These are phyloP conservation scores for Malacoraja senta DNA, from an alignment of 2,797 vertebrate genomes.

Conservation along the genomic window DNA sequence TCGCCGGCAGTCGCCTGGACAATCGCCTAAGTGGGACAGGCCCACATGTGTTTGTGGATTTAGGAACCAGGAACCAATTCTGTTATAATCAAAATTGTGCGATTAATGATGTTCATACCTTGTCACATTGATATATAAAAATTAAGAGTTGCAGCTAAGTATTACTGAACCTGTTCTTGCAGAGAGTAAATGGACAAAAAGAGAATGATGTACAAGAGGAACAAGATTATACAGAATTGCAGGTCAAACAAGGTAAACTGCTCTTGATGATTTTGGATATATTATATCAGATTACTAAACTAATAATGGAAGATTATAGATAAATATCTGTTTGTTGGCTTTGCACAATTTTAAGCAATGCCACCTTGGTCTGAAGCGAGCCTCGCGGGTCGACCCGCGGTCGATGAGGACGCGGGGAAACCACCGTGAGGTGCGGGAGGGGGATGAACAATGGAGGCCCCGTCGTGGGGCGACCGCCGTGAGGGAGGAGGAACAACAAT, in stretches of 20 bases:
- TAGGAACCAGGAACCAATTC: not conserved
- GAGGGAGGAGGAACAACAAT: too few relatives aligned
- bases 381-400: too few relatives aligned
- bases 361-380: not conserved
- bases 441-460: too few relatives aligned
- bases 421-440: too few relatives aligned
- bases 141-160: not conserved
- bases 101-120: not conserved
- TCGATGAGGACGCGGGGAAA: too few relatives aligned
- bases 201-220: not conserved
- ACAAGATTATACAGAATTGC: not conserved
- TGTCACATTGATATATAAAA: not conserved
- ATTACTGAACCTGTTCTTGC: not conserved
- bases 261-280: not conserved
- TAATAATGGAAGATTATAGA: not conserved
- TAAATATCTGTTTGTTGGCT: not conserved
- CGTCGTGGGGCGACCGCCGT: too few relatives aligned
- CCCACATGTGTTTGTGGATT: not conserved
- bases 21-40: too few relatives aligned
- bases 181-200: conserved; percentile 15
- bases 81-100: not conserved
- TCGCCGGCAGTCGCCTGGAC: too few relatives aligned
- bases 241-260: not conserved
- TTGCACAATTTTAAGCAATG: not conserved
- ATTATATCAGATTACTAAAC: too few relatives aligned